Evolutionary conservation across 2,888 invertebrate species (phyloP).

Genomic region (Onchidella celtica): DNA sequence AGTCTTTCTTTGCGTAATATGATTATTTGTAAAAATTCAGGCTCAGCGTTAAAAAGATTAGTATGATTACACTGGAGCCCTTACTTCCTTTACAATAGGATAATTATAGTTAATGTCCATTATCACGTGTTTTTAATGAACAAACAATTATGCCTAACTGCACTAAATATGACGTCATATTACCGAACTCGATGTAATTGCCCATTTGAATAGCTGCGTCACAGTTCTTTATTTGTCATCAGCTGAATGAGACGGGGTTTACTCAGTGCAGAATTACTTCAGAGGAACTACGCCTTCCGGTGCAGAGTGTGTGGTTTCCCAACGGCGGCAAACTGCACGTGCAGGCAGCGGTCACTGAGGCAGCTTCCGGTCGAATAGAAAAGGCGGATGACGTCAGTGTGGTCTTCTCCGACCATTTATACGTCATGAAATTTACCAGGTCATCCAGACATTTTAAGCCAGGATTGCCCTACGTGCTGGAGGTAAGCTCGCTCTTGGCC

Average conservation of each 20-base stretch:
- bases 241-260: slow-evolving; percentile 59
- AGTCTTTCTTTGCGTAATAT: no score
- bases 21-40: no score
- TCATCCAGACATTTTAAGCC: slow-evolving; percentile 65
- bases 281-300: slow-evolving; percentile 53
- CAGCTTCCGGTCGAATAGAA: slow-evolving; percentile 63
- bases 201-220: no score
- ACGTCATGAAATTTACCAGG: slow-evolving; percentile 58
- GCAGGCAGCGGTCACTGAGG: slow-evolving; percentile 61
- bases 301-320: slow-evolving; percentile 62
- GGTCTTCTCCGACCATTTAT: slow-evolving; percentile 59
- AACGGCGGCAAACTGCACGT: slow-evolving; percentile 61
- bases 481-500: slow-evolving; percentile 56
- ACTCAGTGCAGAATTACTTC: slow-evolving; percentile 49
- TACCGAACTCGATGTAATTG: no score
- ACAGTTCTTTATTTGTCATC: not conserved
- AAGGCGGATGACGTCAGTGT: slow-evolving; percentile 54
- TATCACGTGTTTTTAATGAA: no score
- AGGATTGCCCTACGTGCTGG: slow-evolving; percentile 60
- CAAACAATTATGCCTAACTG: no score
- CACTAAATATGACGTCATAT: no score
- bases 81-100: no score
- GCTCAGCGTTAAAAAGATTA: no score
- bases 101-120: no score
- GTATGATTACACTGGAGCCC: no score